These are phyloP conservation scores for Microplitis deprimator DNA, from an alignment of 2,888 invertebrate genomes.

Conservation along the genomic window DNA sequence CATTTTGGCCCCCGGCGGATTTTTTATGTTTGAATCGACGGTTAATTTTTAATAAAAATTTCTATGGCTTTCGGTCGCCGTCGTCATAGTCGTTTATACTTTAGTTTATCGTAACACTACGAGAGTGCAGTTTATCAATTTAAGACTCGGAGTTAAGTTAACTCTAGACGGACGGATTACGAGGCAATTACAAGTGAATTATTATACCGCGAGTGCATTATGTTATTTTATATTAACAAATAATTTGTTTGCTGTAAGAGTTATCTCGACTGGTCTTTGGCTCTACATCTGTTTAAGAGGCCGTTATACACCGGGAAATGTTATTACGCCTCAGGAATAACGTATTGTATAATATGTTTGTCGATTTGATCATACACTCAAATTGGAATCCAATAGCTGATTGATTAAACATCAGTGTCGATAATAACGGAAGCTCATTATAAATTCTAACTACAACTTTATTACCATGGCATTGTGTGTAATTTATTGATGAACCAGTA, in stretches of 20 bases:
- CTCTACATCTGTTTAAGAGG: neutral
- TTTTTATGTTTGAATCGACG: neutral
- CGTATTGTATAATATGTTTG: slow-evolving; percentile 7
- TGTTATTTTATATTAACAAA: neutral
- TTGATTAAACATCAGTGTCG: slow-evolving; percentile 17
- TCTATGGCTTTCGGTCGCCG: neutral
- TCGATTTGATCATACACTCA: slow-evolving; percentile 6
- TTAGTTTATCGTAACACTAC: neutral
- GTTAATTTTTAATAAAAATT: neutral
- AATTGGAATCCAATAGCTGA: slow-evolving; percentile 15
- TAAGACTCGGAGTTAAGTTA: neutral
- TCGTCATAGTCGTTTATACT: neutral
- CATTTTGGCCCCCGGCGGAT: slow-evolving; percentile 10
- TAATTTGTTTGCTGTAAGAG: neutral
- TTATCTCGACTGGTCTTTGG: neutral
- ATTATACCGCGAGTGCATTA: no score
- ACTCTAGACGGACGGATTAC: neutral
- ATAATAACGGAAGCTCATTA: slow-evolving; percentile 23
- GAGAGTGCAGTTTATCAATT: neutral
- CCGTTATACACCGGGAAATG: neutral
- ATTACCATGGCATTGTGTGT: neutral
- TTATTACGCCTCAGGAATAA: slow-evolving; percentile 15
- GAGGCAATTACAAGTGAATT: neutral
- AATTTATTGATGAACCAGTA: neutral
- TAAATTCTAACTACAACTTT: slow-evolving; percentile 9